Base-by-base conservation (phyloP, 1,140 invertebrate species). In the Meteorus sp. region DNA sequence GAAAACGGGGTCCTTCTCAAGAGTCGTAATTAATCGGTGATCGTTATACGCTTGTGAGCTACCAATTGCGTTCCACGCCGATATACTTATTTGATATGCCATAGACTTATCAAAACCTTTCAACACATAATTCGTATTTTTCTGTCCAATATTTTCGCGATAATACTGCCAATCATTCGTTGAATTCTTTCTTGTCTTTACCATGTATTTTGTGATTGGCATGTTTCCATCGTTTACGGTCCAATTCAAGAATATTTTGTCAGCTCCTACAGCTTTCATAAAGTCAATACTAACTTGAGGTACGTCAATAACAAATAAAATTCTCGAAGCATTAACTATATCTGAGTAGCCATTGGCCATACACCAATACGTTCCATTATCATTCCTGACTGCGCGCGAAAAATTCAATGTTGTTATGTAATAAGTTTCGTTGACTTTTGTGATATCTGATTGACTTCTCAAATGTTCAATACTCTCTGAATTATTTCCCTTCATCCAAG, bases 221-320 rank as follows among this genome's bases (percentile, higher is more conserved):
- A 85, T 85, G 70, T 93, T 93, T 59, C 89, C 89, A 57, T 89
- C 84, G 51, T 87, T 84, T 0, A 91, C 78, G 0, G 91, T 93
- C 91, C 91, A 94, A 73, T 93, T 93, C 0, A 93, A 67, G 71
- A 85, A 94, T 43, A 94, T 86, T 72, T 87, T 86, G 9, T 82
- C 81, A 9, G 85, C 84, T 20, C 88, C 89, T 4, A 93, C 88
- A 0, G 89, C 85, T 73, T 89, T 91, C 1, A 89, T 85, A 51
- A 85, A 86, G 68, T 90, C 87, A 56, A 92, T 85, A 48, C 80
- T 83, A 0, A 92, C 82, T 69, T 86, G 83, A 2, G 91, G 91
- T 61, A 83, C 82, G 63, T 90, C 88, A 65, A 86, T 80, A 1
- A 91, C 84, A 55, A 88, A 82, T 1, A 90, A 71, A 9, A 84